Evolutionary conservation across 2,113 vertebrate species (phyloP), one percentile per base, ranked within the genome.

Genomic region (Microcebus jonahi): DNA sequence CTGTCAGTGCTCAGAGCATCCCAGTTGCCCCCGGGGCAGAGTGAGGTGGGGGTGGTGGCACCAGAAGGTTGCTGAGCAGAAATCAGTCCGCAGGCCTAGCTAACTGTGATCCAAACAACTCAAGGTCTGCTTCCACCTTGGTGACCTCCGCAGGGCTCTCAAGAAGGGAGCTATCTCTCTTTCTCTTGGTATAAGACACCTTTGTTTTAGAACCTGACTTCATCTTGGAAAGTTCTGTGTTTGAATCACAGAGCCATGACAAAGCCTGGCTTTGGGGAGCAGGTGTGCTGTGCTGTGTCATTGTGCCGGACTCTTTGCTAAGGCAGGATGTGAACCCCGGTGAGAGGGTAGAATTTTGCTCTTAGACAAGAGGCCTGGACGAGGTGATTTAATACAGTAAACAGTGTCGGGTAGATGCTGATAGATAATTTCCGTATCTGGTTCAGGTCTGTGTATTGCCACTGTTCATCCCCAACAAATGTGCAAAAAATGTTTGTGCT

Each of bases 191-290:
- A 13, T 53, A 17, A n/a, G 77, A 1, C 50, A 23, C 15, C 80
- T 88, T 34, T 79, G 73, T 77, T 73, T 83, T 80, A 34, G 76
- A 36, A n/a, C 50, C 88, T 92, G 88, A 42, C 15, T 12, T 91
- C 25, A 83, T 83, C 7, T 11, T 29, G 5, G 34, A 23, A 34
- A 83, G 25, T 65, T 61, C 45, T 45, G 8, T 84, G 25, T 92
- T 76, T 55, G 71, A 81, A 50, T 82, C 82, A n/a, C 12, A 65
- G 31, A 92, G 59, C 36, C 1, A 4, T 25, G 39, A 34, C 13
- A 36, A 31, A 70, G n/a, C 36, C 76, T 73, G 21, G 61, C 59
- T 39, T 59, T 20, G 39, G 42, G 39, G 31, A 76, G 9, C 63
- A 45, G 12, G 8, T 61, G 17, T 34, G 9, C 27, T 61, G 0